Conservation (phyloP, 2,797 vertebrate species). For the Fistularia commersonii region DNA sequence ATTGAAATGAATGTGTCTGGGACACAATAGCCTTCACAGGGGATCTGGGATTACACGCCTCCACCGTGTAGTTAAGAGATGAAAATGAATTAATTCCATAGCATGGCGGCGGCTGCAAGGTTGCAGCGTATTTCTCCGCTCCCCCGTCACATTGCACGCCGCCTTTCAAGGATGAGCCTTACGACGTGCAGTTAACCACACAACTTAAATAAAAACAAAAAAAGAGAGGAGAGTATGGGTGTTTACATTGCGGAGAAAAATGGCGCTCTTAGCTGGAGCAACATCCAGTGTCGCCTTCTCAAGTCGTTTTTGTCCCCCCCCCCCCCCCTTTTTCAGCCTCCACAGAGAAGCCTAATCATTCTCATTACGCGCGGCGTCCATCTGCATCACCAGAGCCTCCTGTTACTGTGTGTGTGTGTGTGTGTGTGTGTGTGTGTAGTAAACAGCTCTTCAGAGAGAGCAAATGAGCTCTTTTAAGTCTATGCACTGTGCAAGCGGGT, state of each 20-base stretch:
- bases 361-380: slow-evolving; percentile 96
- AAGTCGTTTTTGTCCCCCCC: slow-evolving; percentile 17
- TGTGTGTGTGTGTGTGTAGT: slow-evolving; percentile 82
- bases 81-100: too few species aligned
- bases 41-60: too few species aligned
- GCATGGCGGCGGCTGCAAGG: background rate
- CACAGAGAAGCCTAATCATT: slow-evolving; percentile 84
- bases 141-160: background rate
- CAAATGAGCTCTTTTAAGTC: slow-evolving; percentile 98
- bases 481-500: slow-evolving; percentile 88
- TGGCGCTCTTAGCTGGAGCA: slow-evolving; percentile 54
- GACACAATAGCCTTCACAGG: background rate
- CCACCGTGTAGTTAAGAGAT: too few species aligned
- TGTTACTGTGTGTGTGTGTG: slow-evolving; percentile 76
- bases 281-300: slow-evolving; percentile 67
- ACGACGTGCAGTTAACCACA: slow-evolving; percentile 26
- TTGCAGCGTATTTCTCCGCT: background rate
- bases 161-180: slow-evolving; percentile 20
- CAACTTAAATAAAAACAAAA: background rate
- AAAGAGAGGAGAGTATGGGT: background rate
- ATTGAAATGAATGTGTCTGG: background rate
- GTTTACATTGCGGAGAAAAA: slow-evolving; percentile 25
- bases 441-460: slow-evolving; percentile 94
- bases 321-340: slow-evolving; percentile 35
- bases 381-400: slow-evolving; percentile 94